Evolutionary conservation across 2,888 invertebrate genomes (phyloP), one percentile per base, ranked within the genome.

Genomic region (Lasioglossum villosulum): DNA sequence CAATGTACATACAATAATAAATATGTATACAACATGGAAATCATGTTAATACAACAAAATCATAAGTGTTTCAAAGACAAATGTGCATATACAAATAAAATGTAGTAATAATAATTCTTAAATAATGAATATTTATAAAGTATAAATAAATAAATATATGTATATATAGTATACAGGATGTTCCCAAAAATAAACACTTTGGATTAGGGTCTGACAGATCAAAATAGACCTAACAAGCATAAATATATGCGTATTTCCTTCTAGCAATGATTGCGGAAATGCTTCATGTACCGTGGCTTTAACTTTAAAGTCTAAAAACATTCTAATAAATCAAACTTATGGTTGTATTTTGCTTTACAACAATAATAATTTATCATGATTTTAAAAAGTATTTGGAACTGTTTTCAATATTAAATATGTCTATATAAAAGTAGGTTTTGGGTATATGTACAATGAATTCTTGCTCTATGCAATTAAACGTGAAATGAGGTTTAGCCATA

Each of bases 81-180:
- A 88, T 59, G 88, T 91, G 90, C 89, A 79, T 73, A 83, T 87
- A 90, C 52, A 82, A 90, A 80, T 80, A 84, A 90, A 83, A 70
- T 45, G 27, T 78, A 39, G 74, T 80, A 90, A 85, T 66, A 84
- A 84, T 80, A 19, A 77, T 76, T 75, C 73, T 74, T 45, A 78
- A 71, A 66, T 80, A 86, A 88, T 78, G 75, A 88, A 88, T 42
- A 70, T 78, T 82, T 83, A 80, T 79, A 88, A 90, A 86, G 75
- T 73, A 85, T 88, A 80, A 77, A 85, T 79, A 86, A 88, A 85
- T 86, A 89, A 82, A 83, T 84, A 84, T 45, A 48, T 83, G 48
- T 78, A 70, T 80, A 81, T 74, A 77, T 71, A 70, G 70, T 12
- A 71, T 63, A 78, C 75, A 73, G 70, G 70, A 39, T 70, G 70